phyloP scores from a whole-genome alignment of 92 coral and sea anemone genomes.

The Nematostella vectensis region DNA sequence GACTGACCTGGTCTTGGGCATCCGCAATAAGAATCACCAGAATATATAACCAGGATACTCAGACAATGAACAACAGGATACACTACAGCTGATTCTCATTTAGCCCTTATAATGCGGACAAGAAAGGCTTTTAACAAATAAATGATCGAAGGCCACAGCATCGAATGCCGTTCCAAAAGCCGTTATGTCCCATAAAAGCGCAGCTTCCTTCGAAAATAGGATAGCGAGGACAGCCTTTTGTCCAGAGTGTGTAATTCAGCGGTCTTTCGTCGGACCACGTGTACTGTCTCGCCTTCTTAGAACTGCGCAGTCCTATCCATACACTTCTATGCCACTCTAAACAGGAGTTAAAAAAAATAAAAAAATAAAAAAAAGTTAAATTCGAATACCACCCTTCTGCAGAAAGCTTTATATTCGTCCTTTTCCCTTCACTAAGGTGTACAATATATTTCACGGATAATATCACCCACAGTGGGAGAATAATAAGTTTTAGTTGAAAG shows the following conservation, averaged over 20 bases:
- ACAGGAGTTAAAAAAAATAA: background rate
- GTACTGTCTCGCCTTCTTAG: background rate
- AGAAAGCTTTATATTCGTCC: too few relatives aligned
- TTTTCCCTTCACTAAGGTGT: too few relatives aligned
- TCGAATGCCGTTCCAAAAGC: background rate
- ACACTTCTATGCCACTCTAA: background rate
- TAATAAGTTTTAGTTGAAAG: background rate
- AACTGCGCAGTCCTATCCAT: background rate
- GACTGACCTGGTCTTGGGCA: too few relatives aligned
- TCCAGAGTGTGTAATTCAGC: background rate
- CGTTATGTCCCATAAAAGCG: background rate
- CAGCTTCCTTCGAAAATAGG: background rate
- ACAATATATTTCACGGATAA: too few relatives aligned
- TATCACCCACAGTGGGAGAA: background rate
- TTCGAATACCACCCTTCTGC: too few relatives aligned
- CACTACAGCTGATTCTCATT: too few relatives aligned
- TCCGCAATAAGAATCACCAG: too few relatives aligned
- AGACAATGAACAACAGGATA: too few relatives aligned
- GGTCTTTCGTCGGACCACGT: background rate
- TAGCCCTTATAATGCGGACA: too few relatives aligned
- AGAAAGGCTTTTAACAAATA: background rate
- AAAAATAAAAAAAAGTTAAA: too few relatives aligned
- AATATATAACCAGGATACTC: too few relatives aligned
- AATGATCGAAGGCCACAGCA: background rate
- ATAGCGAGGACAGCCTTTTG: background rate